Percentiles rank a stretch among this genome's conserved stretches.
These are phyloP conservation scores for Drosophila meridionalis DNA, from an alignment of 2,888 invertebrate genomes.

Conservation along the genomic window DNA sequence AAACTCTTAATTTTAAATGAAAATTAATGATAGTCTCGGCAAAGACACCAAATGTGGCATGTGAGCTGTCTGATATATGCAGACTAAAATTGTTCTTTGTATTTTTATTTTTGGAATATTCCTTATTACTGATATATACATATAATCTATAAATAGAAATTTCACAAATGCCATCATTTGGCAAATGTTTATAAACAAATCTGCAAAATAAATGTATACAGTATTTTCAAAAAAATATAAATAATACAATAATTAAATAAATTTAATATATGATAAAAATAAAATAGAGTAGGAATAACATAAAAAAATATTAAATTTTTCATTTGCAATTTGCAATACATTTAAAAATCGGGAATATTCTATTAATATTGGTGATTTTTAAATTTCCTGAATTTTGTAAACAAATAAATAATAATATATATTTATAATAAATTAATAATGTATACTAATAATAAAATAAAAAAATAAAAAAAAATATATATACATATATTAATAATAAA, in stretches of 20 bases:
- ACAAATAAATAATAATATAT: not conserved
- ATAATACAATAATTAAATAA: not conserved
- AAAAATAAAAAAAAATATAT: not conserved
- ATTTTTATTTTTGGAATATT: not conserved
- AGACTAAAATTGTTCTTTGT: not conserved
- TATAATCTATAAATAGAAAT: not conserved
- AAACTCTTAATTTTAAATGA: no score
- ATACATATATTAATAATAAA: no score
- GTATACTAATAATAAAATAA: not conserved
- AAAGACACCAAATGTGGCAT: not conserved
- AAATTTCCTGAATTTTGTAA: no score
- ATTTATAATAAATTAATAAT: not conserved
- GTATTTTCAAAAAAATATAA: no score
- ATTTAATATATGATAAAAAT: not conserved
- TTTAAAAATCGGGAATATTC: no score
- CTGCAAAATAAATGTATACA: not conserved
- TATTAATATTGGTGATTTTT: no score
- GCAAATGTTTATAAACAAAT: not conserved
- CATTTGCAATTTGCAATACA: no score
- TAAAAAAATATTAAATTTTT: no score
- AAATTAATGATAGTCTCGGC: not conserved
- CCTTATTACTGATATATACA: not conserved
- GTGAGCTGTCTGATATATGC: not conserved
- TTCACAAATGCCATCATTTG: constrained; percentile 1
- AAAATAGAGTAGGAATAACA: not conserved